phyloP scores from a whole-genome alignment of 2,888 invertebrate genomes.

The Eupithecia abbreviata region DNA sequence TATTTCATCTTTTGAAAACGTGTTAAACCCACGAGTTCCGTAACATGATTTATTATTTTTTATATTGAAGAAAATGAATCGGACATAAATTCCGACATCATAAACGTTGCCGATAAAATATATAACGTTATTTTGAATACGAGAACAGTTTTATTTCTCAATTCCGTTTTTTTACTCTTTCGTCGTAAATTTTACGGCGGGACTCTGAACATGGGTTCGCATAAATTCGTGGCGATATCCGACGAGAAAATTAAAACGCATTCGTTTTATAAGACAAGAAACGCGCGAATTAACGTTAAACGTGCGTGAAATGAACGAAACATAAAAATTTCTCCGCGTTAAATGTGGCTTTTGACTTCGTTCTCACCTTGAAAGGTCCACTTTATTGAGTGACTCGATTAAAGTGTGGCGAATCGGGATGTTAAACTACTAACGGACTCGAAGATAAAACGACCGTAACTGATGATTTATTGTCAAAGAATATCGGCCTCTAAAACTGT shows the following conservation, averaged over 20 bases:
- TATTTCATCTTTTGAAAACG: constrained; percentile 51
- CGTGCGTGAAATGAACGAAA: constrained; percentile 78
- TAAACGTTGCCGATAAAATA: constrained; percentile 67
- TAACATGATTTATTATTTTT: constrained; percentile 63
- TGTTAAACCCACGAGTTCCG: constrained; percentile 57
- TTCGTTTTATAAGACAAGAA: constrained; percentile 63
- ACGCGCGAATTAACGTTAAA: constrained; percentile 76
- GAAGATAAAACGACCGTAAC: constrained; percentile 45
- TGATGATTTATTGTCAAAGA: constrained; percentile 23
- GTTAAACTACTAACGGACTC: constrained; percentile 66
- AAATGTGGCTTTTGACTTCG: constrained; percentile 69
- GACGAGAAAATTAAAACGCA: constrained; percentile 64
- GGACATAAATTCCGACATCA: constrained; percentile 64
- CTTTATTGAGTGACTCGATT: constrained; percentile 74
- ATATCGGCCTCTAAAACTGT: constrained; percentile 49
- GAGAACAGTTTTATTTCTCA: constrained; percentile 71
- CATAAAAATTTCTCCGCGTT: constrained; percentile 76
- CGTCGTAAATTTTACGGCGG: constrained; percentile 64
- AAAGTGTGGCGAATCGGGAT: constrained; percentile 77
- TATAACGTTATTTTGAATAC: constrained; percentile 67
- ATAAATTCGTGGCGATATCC: constrained; percentile 65
- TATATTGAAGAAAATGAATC: constrained; percentile 61
- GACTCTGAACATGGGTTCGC: constrained; percentile 63
- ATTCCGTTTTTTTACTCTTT: constrained; percentile 61
- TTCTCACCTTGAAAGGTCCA: constrained; percentile 73